Conservation (phyloP, 53 echinoderm and acorn worm species). For the Mesocentrotus franciscanus region DNA sequence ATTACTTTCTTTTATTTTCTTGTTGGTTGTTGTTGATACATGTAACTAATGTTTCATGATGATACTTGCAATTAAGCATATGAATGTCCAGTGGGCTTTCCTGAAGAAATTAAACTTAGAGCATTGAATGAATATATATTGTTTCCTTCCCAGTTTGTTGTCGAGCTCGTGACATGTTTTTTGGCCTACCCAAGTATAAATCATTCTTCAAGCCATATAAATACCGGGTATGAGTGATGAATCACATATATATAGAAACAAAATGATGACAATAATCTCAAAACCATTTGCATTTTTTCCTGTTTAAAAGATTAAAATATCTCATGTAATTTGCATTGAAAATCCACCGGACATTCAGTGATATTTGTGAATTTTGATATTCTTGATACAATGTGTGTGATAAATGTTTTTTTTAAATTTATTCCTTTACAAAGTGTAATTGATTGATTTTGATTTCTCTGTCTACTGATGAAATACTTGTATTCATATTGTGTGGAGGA, state of each 20-base stretch:
- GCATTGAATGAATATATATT: background rate
- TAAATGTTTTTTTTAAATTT: background rate
- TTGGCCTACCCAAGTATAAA: background rate
- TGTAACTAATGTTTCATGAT: background rate
- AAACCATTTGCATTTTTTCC: background rate
- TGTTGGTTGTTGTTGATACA: background rate
- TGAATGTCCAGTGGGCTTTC: background rate
- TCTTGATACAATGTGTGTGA: background rate
- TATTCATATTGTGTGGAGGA: background rate
- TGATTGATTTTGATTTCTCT: background rate
- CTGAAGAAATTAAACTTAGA: background rate
- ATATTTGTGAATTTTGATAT: background rate
- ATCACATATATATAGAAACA: no score
- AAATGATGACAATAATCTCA: background rate
- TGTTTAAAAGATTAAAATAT: background rate
- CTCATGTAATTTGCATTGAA: background rate
- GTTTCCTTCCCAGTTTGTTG: background rate
- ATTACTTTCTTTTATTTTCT: background rate
- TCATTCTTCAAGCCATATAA: background rate
- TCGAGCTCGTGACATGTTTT: background rate
- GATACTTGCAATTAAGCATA: background rate
- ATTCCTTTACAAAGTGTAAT: background rate
- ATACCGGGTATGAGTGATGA: no score
- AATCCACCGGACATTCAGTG: background rate
- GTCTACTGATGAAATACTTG: background rate